These are phyloP conservation scores for Heliconius congener DNA, from an alignment of 1,140 invertebrate species.

Conservation along the genomic window DNA sequence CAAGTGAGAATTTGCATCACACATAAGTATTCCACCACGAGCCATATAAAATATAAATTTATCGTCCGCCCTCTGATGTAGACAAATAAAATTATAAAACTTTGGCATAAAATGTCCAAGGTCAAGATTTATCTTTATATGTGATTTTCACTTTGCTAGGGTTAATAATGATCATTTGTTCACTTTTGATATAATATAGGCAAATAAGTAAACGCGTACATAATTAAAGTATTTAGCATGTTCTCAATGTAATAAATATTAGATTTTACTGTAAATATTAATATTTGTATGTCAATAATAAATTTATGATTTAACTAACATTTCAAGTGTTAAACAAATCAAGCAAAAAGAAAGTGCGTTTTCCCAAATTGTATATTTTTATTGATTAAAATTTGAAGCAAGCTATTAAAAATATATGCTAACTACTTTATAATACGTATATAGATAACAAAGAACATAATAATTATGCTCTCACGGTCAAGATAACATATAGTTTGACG, in stretches of 20 bases:
- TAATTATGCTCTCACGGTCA: slow-evolving; percentile 73
- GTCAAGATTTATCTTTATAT: not conserved
- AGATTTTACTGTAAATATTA: not conserved
- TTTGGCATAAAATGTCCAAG: not conserved
- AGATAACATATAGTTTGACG: slow-evolving; percentile 62
- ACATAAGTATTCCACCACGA: not conserved
- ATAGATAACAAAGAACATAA: slow-evolving; percentile 42
- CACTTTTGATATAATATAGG: too few relatives aligned
- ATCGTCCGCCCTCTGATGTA: not conserved
- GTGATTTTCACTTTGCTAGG: not conserved
- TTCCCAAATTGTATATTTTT: not conserved
- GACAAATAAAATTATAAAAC: not conserved
- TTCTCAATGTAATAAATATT: not conserved
- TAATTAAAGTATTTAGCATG: not conserved
- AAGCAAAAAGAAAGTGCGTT: not conserved
- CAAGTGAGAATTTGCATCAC: slow-evolving; percentile 8
- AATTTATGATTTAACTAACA: too few relatives aligned
- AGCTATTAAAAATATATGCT: not conserved
- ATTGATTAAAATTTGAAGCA: not conserved
- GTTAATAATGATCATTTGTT: too few relatives aligned
- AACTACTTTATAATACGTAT: slow-evolving; percentile 17
- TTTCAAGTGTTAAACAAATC: not conserved
- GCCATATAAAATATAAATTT: not conserved
- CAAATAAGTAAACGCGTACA: too few relatives aligned
- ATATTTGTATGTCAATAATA: too few relatives aligned